phyloP scores from a whole-genome alignment of 2,888 invertebrate genomes.

The Crossocerus cetratus region DNA sequence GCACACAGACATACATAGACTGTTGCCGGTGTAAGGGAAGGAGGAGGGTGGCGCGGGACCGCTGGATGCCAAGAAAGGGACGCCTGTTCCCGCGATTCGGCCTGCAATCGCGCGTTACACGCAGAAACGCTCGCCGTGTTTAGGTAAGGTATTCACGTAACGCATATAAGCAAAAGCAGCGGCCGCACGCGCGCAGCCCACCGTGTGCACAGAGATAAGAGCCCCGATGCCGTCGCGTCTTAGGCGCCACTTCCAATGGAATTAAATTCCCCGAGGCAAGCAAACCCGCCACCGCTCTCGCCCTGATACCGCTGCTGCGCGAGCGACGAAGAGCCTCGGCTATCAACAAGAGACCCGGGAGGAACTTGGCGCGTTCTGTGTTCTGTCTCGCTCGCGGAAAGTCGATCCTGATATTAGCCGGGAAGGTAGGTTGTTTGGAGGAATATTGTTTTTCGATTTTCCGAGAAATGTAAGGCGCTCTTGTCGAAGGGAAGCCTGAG shows the following conservation, averaged over 20 bases:
- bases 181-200: constrained; percentile 68
- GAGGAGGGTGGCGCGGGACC: constrained; percentile 28
- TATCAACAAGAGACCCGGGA: background rate
- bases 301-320: constrained; percentile 28
- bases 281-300: background rate
- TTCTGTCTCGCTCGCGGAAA: constrained; percentile 1
- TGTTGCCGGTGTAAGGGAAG: constrained; percentile 1
- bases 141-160: constrained; percentile 76
- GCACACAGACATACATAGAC: too few relatives aligned
- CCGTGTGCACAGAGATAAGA: constrained; percentile 76
- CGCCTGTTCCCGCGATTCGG: too few relatives aligned
- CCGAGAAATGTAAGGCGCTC: background rate
- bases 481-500: background rate
- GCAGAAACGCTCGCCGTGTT: constrained; percentile 63
- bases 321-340: constrained; percentile 21
- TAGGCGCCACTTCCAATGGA: constrained; percentile 66
- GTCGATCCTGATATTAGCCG: constrained; percentile 25
- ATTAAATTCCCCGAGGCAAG: constrained; percentile 64
- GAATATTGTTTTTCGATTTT: background rate
- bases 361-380: constrained; percentile 30
- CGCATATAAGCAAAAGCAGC: constrained; percentile 70
- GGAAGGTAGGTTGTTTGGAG: background rate
- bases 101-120: constrained; percentile 18
- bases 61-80: too few relatives aligned
- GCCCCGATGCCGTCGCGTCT: constrained; percentile 69